Conservation (phyloP, 2,797 vertebrate species). For the Microhierax caerulescens region DNA sequence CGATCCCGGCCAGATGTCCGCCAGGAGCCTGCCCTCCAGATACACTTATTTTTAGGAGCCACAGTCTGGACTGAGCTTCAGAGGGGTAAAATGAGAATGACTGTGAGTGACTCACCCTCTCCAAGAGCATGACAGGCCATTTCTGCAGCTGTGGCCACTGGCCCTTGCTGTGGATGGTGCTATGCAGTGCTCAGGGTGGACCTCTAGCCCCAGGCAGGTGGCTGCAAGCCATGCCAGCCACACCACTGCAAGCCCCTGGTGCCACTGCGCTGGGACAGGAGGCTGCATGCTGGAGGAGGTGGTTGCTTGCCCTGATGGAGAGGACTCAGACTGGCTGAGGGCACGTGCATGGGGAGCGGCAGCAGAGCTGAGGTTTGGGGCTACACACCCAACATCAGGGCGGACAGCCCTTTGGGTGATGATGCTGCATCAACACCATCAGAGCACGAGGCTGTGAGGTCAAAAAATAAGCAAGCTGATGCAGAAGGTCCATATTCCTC, state of each 20-base stretch:
- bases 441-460: not conserved
- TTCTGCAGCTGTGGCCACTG: not conserved
- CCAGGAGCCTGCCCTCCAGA: not conserved
- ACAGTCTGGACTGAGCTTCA: not conserved
- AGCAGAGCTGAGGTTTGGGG: not conserved
- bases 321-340: not conserved
- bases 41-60: not conserved
- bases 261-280: rapidly evolving
- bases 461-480: not conserved
- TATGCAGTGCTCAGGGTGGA: rapidly evolving
- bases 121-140: rapidly evolving
- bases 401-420: not conserved
- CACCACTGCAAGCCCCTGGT: not conserved
- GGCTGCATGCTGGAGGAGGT: not conserved
- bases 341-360: not conserved
- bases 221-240: not conserved
- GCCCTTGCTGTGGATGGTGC: not conserved
- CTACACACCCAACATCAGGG: not conserved
- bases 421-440: not conserved
- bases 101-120: not conserved
- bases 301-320: rapidly evolving
- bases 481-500: not conserved
- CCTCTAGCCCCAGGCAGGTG: not conserved
- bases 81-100: not conserved
- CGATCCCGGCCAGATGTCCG: not conserved